A percentile compares a stretch with the other conserved stretches of the same genome.
These are phyloP conservation scores for Drosophila paulistorum DNA, from an alignment of 1,140 invertebrate species.

Conservation along the genomic window DNA sequence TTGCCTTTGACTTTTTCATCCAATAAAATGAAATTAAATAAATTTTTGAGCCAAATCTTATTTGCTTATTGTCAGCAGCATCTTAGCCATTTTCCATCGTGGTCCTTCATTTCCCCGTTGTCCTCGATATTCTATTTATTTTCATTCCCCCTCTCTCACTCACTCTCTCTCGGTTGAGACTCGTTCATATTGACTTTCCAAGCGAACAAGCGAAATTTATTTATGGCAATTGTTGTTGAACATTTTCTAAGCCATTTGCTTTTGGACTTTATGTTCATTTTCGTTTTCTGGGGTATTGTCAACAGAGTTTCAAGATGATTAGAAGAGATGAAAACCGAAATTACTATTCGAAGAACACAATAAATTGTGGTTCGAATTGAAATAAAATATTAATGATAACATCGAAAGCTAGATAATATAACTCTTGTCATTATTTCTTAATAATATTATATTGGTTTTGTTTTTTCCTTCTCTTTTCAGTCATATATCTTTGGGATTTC, in stretches of 20 bases:
- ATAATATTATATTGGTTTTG: background rate
- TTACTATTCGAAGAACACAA: background rate
- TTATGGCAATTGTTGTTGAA: constrained; percentile 73
- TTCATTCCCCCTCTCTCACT: constrained; percentile 6
- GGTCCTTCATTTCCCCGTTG: constrained; percentile 21
- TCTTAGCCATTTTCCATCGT: constrained; percentile 41
- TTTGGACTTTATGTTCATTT: constrained; percentile 67
- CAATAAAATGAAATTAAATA: constrained; percentile 79
- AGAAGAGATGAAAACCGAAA: constrained; percentile 18
- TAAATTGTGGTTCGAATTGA: background rate
- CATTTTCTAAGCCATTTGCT: constrained; percentile 79
- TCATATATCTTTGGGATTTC: background rate
- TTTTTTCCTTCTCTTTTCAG: background rate
- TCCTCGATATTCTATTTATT: constrained; percentile 62
- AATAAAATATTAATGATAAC: constrained; percentile 3
- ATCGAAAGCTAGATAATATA: background rate
- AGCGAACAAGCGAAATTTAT: constrained; percentile 45
- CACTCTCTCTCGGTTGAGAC: too few relatives aligned
- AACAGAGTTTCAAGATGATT: constrained; percentile 52
- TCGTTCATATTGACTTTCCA: constrained; percentile 20
- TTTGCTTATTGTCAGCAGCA: constrained; percentile 72
- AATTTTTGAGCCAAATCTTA: constrained; percentile 79
- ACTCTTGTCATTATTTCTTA: background rate
- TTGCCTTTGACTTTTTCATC: constrained; percentile 64
- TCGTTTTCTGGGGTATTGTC: constrained; percentile 35